Evolutionary conservation across 2,797 vertebrate genomes (phyloP).

Genomic region (Aulostomus chinensis): DNA sequence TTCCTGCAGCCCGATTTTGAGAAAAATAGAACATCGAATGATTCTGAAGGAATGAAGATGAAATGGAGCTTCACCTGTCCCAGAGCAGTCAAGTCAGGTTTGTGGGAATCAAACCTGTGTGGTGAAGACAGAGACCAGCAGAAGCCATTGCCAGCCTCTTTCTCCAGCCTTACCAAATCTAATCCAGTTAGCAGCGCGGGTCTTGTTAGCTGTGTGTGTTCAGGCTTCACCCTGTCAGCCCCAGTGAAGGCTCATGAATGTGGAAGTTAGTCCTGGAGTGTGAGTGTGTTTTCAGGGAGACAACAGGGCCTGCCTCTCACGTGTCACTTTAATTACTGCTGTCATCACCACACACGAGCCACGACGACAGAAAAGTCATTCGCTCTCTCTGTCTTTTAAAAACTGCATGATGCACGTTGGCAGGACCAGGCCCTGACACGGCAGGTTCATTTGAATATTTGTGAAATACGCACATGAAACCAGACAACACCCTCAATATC

Average conservation of each 20-base stretch:
- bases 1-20: background rate
- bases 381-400: slow-evolving; percentile 55
- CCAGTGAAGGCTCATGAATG: slow-evolving; percentile 28
- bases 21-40: no score
- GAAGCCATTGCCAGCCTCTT: slow-evolving; percentile 22
- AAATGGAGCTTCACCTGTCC: background rate
- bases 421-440: slow-evolving; percentile 54
- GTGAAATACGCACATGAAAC: slow-evolving; percentile 20
- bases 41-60: background rate
- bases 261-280: background rate
- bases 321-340: slow-evolving; percentile 73
- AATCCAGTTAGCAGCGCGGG: slow-evolving; percentile 37
- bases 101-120: slow-evolving; percentile 14
- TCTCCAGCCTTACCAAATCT: slow-evolving; percentile 24
- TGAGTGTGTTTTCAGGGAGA: slow-evolving; percentile 22
- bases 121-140: slow-evolving; percentile 8
- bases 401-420: slow-evolving; percentile 47
- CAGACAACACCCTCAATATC: background rate
- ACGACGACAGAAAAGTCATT: slow-evolving; percentile 62
- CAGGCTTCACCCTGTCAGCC: slow-evolving; percentile 39
- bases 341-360: slow-evolving; percentile 49
- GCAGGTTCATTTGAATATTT: slow-evolving; percentile 54
- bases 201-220: slow-evolving; percentile 36
- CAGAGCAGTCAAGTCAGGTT: background rate
- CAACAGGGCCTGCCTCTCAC: slow-evolving; percentile 40